A percentile compares a stretch with the other conserved stretches of the same genome.
These are phyloP conservation scores for Lepus americanus DNA, from an alignment of 2,113 vertebrate genomes.

Conservation along the genomic window DNA sequence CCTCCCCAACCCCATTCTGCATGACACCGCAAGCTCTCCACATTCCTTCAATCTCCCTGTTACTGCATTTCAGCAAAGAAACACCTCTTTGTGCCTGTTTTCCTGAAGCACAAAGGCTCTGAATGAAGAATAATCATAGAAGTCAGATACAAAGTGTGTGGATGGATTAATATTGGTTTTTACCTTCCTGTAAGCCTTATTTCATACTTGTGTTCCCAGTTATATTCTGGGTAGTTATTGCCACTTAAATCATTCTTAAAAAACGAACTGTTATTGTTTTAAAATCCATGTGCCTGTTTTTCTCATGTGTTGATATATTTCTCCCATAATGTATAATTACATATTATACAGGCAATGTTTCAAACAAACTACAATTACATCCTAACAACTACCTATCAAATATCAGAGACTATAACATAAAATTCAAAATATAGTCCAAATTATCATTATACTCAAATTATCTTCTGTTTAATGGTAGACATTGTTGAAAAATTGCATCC, in stretches of 20 bases:
- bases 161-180: background rate
- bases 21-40: background rate
- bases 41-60: background rate
- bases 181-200: background rate
- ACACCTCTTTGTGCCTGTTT: background rate
- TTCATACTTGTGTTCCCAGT: background rate
- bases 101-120: background rate
- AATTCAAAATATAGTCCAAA: conserved; percentile 51
- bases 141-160: background rate
- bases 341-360: background rate
- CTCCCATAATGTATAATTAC: background rate
- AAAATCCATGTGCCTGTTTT: conserved; percentile 8
- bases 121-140: background rate
- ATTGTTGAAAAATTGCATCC: background rate
- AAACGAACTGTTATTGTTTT: background rate
- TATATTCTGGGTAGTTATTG: background rate
- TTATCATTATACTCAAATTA: conserved; percentile 26
- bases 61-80: background rate
- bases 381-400: background rate
- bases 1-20: background rate
- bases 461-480: background rate
- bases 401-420: background rate
- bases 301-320: background rate
- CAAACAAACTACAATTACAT: conserved; percentile 47
- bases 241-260: background rate